Base-by-base conservation (phyloP, 2,888 invertebrate genomes). In the Catocala nupta region DNA sequence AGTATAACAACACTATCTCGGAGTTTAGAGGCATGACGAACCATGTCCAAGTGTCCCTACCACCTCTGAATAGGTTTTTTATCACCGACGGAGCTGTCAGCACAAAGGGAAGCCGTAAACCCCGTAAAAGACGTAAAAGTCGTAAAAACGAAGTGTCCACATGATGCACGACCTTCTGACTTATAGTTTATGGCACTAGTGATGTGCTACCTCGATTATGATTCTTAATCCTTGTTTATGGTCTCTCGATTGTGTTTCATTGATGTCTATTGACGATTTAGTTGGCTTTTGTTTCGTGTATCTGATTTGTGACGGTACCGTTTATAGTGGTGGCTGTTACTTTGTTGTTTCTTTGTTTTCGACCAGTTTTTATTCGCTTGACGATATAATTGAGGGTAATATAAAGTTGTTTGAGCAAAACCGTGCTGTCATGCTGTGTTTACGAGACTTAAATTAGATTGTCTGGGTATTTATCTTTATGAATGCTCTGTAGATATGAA, bases 121-220 rank as follows among this genome's bases (percentile, higher is more conserved):
- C 63, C 83, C 87, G 83, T 91, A 90, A 77, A 91, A 88, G 63
- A 72, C 72, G 57, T 58, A 51, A 62, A 67, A 67, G 61, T 85
- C 87, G 82, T 91, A 90, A 77, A 91, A 88, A 60, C 75, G 73
- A 86, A 88, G 86, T 87, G 88, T 83, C 84, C 79, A 78, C 73
- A 70, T 77, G 81, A 84, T 81, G 86, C 79, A 78, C 80, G 85
- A 85, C 88, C 88, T 86, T 83, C 84, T 82, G 81, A 78, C 83
- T 77, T 81, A 69, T 73, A 70, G 69, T 80, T 77, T 81, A 80
- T 75, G 76, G 70, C 60, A 54, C 72, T 80, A 77, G 80, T 82
- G 81, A 75, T 78, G 81, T 77, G 74, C 75, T 72, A 75, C 67
- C 71, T 76, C 81, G 81, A 85, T 82, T 84, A 83, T 82, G 78